A percentile compares a stretch with the other conserved stretches of the same genome.
phyloP scores from a whole-genome alignment of 2,113 vertebrate species.

The Casuarius casuarius region DNA sequence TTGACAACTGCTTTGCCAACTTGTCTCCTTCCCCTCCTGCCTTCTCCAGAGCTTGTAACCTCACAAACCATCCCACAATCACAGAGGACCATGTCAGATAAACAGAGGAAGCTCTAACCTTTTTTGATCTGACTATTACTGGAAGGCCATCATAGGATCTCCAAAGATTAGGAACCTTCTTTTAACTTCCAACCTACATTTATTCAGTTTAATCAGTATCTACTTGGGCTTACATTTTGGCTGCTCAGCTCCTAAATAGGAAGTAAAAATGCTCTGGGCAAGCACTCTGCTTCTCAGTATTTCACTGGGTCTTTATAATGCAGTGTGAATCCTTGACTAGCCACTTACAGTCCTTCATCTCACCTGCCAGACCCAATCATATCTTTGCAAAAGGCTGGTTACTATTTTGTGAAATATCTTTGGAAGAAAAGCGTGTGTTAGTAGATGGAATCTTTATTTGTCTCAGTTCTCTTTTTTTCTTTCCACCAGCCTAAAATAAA shows the following conservation, averaged over 20 bases:
- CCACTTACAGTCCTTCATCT: not conserved
- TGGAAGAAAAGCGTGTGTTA: not conserved
- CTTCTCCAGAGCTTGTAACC: not conserved
- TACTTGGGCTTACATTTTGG: not conserved
- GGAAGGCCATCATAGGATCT: not conserved
- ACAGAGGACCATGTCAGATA: not conserved
- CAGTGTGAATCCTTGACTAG: not conserved
- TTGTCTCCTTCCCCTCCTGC: not conserved
- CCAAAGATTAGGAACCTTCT: not conserved
- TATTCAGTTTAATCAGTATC: not conserved
- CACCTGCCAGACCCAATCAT: not conserved
- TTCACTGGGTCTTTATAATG: not conserved
- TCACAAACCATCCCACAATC: not conserved
- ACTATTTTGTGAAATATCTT: not conserved
- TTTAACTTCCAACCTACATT: not conserved
- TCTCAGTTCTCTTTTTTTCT: not conserved
- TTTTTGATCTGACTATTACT: not conserved
- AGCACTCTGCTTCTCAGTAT: not conserved
- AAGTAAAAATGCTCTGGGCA: not conserved
- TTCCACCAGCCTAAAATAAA: not conserved
- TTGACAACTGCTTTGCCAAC: not conserved
- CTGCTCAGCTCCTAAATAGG: not conserved
- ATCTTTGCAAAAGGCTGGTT: not conserved
- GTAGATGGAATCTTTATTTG: not conserved
- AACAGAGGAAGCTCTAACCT: not conserved